These are phyloP conservation scores for Apogon talboti DNA, from an alignment of 2,797 vertebrate genomes.

Conservation along the genomic window DNA sequence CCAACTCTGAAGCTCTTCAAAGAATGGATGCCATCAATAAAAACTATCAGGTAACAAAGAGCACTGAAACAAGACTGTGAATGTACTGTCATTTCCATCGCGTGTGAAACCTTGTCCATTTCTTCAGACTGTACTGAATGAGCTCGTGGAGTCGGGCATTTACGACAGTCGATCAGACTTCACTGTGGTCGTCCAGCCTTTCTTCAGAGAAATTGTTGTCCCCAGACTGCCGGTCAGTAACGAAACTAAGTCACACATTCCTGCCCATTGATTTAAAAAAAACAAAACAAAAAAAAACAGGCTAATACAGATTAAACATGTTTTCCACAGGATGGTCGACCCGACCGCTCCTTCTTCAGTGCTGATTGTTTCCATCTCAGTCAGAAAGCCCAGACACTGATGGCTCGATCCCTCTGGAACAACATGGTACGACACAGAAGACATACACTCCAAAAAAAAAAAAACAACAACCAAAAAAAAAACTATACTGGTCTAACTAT, in stretches of 20 bases:
- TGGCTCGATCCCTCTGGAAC: conserved; percentile 91
- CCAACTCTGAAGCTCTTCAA: conserved; percentile 81
- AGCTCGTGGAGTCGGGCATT: conserved; percentile 85
- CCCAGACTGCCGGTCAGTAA: conserved; percentile 82
- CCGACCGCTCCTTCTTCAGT: conserved; percentile 88
- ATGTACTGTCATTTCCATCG: not conserved
- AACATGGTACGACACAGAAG: conserved; percentile 83
- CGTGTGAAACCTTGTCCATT: conserved; percentile 3
- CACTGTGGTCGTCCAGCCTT: conserved; percentile 91
- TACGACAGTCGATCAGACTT: conserved; percentile 90
- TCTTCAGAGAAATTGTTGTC: conserved; percentile 77
- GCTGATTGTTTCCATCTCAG: conserved; percentile 92
- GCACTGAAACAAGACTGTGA: not conserved
- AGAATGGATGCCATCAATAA: conserved; percentile 75
- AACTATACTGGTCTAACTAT: no score
- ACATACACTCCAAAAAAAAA: no score
- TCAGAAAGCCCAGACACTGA: conserved; percentile 88
- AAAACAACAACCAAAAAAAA: no score
- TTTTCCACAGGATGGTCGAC: conserved; percentile 80
- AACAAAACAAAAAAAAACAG: no score
- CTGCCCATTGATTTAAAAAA: not conserved
- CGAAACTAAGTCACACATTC: not conserved
- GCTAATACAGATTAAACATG: not conserved
- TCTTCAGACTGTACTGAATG: conserved; percentile 76
- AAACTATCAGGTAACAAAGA: conserved; percentile 86